A percentile compares a stretch with the other conserved stretches of the same genome.
Conservation (phyloP, 64 coral and sea anemone genomes). For the Trachythela sp. region DNA sequence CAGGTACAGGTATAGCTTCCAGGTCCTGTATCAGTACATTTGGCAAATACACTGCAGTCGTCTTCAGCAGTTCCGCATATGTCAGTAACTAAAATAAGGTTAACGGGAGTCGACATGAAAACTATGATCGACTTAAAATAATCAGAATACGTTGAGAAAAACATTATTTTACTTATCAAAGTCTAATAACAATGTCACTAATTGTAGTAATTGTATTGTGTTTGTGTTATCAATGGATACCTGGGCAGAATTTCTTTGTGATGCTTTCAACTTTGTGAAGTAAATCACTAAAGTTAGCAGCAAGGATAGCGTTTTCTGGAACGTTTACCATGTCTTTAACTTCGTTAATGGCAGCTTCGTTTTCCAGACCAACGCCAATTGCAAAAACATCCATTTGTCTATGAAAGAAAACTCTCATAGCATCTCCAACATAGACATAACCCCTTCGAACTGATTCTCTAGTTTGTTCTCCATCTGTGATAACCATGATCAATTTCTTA, state of each 20-base stretch:
- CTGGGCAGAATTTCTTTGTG: conserved; percentile 38
- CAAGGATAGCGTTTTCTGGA: conserved; percentile 37
- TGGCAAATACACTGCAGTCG: neutral
- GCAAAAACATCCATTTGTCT: conserved; percentile 43
- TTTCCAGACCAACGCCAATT: conserved; percentile 11
- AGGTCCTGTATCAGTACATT: neutral
- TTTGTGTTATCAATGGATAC: neutral
- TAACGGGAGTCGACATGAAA: neutral
- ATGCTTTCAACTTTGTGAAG: neutral
- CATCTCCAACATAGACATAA: conserved; percentile 13
- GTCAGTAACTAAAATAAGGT: neutral
- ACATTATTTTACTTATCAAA: neutral
- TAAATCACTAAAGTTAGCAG: conserved; percentile 22
- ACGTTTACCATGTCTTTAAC: conserved; percentile 28
- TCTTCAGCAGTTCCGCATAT: neutral
- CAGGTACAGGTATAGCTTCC: neutral
- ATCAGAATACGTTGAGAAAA: neutral
- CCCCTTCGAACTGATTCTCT: conserved; percentile 23
- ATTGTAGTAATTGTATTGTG: too few relatives aligned
- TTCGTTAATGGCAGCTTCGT: conserved; percentile 3
- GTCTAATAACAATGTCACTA: too few relatives aligned
- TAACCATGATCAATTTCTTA: conserved; percentile 28
- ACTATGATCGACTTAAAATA: neutral
- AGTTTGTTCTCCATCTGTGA: conserved; percentile 43
- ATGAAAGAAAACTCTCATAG: conserved; percentile 30